Evolutionary conservation across 2,888 invertebrate species (phyloP).

Genomic region (Philereme vetulata): DNA sequence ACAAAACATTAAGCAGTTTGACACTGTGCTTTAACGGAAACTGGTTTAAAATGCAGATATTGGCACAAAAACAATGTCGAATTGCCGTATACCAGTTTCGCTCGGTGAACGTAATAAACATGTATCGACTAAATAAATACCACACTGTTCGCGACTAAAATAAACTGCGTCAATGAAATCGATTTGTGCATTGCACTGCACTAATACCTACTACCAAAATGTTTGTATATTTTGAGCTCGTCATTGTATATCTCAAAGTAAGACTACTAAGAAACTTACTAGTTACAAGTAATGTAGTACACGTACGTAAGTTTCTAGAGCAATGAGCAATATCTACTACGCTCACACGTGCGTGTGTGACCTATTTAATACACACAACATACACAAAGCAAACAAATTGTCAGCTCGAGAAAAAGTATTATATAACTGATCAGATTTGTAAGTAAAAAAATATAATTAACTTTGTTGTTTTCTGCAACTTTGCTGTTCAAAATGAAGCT

Average conservation of each 20-base stretch:
- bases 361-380: constrained; percentile 17
- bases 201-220: not conserved
- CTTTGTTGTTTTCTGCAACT: constrained; percentile 28
- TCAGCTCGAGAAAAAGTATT: constrained; percentile 3
- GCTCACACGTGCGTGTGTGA: constrained; percentile 22
- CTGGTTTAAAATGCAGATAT: not conserved
- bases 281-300: no score
- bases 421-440: constrained; percentile 8
- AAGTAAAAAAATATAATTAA: not conserved
- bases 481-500: constrained; percentile 45
- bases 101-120: constrained; percentile 35
- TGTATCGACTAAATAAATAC: constrained; percentile 34
- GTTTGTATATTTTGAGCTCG: not conserved
- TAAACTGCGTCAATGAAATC: constrained; percentile 59
- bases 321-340: constrained; percentile 9
- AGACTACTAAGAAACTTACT: no score
- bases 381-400: constrained; percentile 1
- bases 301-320: constrained; percentile 9
- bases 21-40: not conserved
- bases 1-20: no score
- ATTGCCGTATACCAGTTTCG: constrained; percentile 32
- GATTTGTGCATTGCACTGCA: constrained; percentile 43
- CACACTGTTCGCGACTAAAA: constrained; percentile 54
- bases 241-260: not conserved
- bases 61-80: constrained; percentile 31